These are phyloP conservation scores for Metallyticus violacea DNA, from an alignment of 2,888 invertebrate genomes.

Conservation along the genomic window DNA sequence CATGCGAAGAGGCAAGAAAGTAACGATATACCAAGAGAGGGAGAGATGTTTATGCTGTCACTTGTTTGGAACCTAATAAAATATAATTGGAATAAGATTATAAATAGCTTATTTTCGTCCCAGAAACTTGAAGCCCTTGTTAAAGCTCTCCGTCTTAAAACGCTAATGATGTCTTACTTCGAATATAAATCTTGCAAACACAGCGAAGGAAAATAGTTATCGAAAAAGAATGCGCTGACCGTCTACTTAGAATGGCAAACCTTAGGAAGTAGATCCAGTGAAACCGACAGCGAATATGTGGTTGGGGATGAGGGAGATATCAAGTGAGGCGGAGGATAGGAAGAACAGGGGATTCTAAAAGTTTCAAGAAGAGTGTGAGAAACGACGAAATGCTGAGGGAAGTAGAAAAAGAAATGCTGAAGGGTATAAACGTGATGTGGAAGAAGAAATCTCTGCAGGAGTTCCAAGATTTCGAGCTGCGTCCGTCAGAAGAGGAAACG, in stretches of 20 bases:
- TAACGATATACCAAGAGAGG: too few species aligned
- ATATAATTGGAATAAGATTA: too few species aligned
- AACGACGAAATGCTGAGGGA: conserved; percentile 20
- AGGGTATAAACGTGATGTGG: conserved; percentile 25
- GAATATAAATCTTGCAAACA: too few species aligned
- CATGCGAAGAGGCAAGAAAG: too few species aligned
- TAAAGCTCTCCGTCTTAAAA: too few species aligned
- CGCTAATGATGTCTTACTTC: too few species aligned
- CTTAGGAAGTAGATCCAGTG: not conserved
- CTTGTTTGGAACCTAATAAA: too few species aligned
- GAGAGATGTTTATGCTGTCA: too few species aligned
- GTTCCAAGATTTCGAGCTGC: not conserved
- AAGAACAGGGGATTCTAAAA: not conserved
- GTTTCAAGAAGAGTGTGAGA: not conserved
- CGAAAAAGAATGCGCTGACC: not conserved
- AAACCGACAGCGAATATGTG: not conserved
- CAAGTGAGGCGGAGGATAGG: too few species aligned
- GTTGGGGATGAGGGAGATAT: not conserved
- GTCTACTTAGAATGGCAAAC: not conserved
- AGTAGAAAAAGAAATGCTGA: conserved; percentile 23
- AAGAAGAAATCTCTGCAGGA: conserved; percentile 4
- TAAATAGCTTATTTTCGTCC: too few species aligned
- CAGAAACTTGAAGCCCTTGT: too few species aligned
- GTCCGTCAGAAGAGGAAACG: not conserved
- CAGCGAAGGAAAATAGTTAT: too few species aligned